Conservation (phyloP, 2,113 vertebrate species). For the Myrmecobius fasciatus region DNA sequence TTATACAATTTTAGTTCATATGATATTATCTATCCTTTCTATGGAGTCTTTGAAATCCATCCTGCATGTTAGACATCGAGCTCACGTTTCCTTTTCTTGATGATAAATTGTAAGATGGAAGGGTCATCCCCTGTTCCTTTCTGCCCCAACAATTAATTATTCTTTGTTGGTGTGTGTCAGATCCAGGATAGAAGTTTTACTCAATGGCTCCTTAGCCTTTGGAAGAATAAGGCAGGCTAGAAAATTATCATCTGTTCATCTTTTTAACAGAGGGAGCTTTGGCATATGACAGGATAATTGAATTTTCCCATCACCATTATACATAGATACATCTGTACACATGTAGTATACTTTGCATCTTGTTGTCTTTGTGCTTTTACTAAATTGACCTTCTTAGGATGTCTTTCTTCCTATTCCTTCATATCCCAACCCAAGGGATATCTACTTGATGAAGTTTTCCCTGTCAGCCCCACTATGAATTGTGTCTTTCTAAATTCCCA, state of each 20-base stretch:
- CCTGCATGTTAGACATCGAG: neutral
- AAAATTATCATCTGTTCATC: neutral
- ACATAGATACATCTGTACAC: no score
- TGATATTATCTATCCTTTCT: neutral
- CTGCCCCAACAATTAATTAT: neutral
- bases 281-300: neutral
- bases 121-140: neutral
- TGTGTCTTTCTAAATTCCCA: neutral
- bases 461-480: neutral
- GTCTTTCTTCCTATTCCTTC: slow-evolving; percentile 1
- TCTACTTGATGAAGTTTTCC: neutral
- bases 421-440: neutral
- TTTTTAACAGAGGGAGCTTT: neutral
- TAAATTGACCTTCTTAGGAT: neutral
- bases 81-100: neutral
- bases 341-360: neutral
- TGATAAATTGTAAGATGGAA: neutral
- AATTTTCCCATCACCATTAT: neutral
- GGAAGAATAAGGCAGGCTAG: neutral
- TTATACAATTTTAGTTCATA: neutral
- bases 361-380: fast-evolving
- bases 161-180: neutral
- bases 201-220: neutral
- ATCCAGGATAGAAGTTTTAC: neutral
- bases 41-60: neutral